Base-by-base conservation (phyloP, 35 echinoderm and acorn worm species). In the Apostichopus parvimensis region DNA sequence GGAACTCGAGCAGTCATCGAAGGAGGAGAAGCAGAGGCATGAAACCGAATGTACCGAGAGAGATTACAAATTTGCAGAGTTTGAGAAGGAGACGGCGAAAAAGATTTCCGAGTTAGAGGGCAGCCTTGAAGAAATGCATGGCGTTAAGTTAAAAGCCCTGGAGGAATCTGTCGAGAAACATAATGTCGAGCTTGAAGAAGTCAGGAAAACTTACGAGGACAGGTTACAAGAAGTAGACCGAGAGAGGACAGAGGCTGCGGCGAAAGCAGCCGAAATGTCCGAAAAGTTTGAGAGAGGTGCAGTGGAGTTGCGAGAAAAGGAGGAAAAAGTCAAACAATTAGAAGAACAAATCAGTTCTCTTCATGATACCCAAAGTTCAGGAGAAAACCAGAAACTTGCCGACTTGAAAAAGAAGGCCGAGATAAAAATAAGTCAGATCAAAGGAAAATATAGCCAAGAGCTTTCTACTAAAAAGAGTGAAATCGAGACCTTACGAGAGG, bases 361-460 rank as follows among this genome's bases (percentile, higher is more conserved):
- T 61, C 28, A 79, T 13, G 93, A 87, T 26, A 88, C 55, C 15
- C 91, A 86, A 53, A 62, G 78, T 24, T 82, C 71, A 18, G 94
- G 92, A 45, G 77, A 78, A 34, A 94, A 98, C 57, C 79, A 94
- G 10, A 98, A 94, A 78, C 87, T 98, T 12, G 93, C 92, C 45
- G 97, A 98, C 45, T 70, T 98, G 79, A 98, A 98, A 64, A 98
- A 98, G 83, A 98, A 93, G 77, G 97, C 97, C 0, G 97, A 98
- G 60, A 80, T 82, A 26, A 98, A 92, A 93, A 62, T 98, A 24
- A 81, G 60, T 34, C 94, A 98, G 64, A 96, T 98, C 23, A 98
- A 98, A 82, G 86, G 92, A 81, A 93, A 94, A 71, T 79, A 79
- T 54, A 87, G 25, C 11, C 79, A 90, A 61, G 87, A 90, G 26